A percentile compares a stretch with the other conserved stretches of the same genome.
phyloP scores from a whole-genome alignment of 2,888 invertebrate genomes.

The Lumbricus terrestris region DNA sequence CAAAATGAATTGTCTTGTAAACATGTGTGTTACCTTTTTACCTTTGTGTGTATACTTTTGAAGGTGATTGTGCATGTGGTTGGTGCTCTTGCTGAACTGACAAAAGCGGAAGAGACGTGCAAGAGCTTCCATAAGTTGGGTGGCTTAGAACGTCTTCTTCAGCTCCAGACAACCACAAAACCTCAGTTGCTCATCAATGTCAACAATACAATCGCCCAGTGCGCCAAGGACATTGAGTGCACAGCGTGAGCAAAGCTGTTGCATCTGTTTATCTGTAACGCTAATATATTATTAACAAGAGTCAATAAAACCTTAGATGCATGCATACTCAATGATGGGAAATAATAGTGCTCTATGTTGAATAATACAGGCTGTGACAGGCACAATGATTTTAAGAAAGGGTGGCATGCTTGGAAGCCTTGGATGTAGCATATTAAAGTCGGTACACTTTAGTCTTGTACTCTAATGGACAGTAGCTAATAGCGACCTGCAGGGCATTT shows the following conservation, averaged over 20 bases:
- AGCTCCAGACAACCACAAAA: slow-evolving; percentile 77
- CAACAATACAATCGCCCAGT: slow-evolving; percentile 59
- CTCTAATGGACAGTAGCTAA: neutral
- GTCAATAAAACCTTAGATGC: neutral
- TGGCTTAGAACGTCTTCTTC: slow-evolving; percentile 76
- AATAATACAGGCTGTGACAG: neutral
- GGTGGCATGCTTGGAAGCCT: neutral
- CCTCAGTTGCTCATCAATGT: slow-evolving; percentile 59
- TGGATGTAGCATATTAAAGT: neutral
- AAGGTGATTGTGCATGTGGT: slow-evolving; percentile 81
- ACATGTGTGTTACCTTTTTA: too few relatives aligned
- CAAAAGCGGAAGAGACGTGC: slow-evolving; percentile 76
- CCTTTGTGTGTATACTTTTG: neutral
- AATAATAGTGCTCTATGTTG: neutral
- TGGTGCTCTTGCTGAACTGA: slow-evolving; percentile 83
- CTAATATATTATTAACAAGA: neutral
- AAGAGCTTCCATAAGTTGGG: slow-evolving; percentile 67
- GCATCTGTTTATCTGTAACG: neutral
- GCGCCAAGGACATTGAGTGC: slow-evolving; percentile 61
- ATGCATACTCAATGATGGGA: neutral
- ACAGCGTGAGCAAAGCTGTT: slow-evolving; percentile 53
- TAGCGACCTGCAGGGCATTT: neutral
- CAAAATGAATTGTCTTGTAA: neutral
- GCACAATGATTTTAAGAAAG: neutral
- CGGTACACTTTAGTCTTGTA: neutral